Evolutionary conservation across 2,888 invertebrate species (phyloP).

Genomic region (Salticus scenicus): DNA sequence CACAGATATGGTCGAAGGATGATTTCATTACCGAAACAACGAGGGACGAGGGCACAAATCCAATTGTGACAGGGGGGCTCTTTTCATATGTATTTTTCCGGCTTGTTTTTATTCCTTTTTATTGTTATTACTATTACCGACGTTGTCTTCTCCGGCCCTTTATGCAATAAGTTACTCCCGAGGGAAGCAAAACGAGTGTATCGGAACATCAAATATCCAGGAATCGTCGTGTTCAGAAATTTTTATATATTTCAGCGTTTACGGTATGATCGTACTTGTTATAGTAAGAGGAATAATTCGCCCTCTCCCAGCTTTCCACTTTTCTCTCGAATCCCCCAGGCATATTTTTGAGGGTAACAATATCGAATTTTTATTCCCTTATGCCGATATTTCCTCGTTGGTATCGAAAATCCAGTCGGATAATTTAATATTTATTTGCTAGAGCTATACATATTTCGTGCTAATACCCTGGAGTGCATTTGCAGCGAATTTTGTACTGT

Average conservation of each 20-base stretch:
- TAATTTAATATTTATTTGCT: too few relatives aligned
- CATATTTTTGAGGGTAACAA: background rate
- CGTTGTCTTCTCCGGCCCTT: conserved; percentile 50
- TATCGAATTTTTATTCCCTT: background rate
- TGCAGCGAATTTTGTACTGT: too few relatives aligned
- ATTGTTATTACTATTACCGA: conserved; percentile 68
- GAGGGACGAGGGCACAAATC: conserved; percentile 59
- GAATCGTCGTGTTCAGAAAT: conserved; percentile 68
- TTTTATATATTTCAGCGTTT: conserved; percentile 49
- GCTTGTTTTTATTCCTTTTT: conserved; percentile 43
- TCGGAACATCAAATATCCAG: conserved; percentile 56
- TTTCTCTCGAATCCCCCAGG: background rate
- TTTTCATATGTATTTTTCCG: conserved; percentile 69
- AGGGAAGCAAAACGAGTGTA: conserved; percentile 43
- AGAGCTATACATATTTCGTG: too few relatives aligned
- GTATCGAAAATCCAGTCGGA: too few relatives aligned
- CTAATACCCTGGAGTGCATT: too few relatives aligned
- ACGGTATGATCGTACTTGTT: background rate
- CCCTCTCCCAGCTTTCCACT: background rate
- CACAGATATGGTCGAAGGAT: conserved; percentile 39
- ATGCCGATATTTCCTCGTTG: background rate
- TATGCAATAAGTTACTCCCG: conserved; percentile 61
- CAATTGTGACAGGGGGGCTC: conserved; percentile 47
- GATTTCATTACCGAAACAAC: conserved; percentile 62
- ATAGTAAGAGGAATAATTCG: conserved; percentile 1